Conservation (phyloP, 1,140 invertebrate genomes). For the Orussus abietinus region DNA sequence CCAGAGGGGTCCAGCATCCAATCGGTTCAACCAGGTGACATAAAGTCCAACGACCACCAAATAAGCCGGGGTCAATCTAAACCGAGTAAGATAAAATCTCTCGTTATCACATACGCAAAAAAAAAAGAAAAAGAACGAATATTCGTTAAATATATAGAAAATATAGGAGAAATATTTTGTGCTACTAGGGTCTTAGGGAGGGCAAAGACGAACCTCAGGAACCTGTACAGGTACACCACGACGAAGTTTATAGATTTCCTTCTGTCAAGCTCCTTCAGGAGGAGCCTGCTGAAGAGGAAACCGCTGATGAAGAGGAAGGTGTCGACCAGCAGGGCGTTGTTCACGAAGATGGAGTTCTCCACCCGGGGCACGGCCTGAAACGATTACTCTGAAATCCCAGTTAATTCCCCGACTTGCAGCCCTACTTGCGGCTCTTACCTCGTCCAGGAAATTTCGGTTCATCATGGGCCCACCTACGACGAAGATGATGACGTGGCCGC, state of each 20-base stretch:
- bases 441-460: slow-evolving; percentile 59
- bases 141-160: too few relatives aligned
- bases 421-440: slow-evolving; percentile 44
- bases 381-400: slow-evolving; percentile 7
- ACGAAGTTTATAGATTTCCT: slow-evolving; percentile 60
- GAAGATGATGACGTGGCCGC: slow-evolving; percentile 62
- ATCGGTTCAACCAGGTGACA: slow-evolving; percentile 63
- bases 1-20: slow-evolving; percentile 68
- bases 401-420: not conserved
- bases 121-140: too few relatives aligned
- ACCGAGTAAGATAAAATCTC: too few relatives aligned
- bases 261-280: slow-evolving; percentile 67
- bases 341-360: slow-evolving; percentile 57
- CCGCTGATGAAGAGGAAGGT: slow-evolving; percentile 69
- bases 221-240: slow-evolving; percentile 60
- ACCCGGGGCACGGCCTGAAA: slow-evolving; percentile 36
- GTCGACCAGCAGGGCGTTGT: slow-evolving; percentile 64
- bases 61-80: slow-evolving; percentile 71
- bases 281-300: slow-evolving; percentile 61
- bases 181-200: too few relatives aligned
- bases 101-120: too few relatives aligned
- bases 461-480: slow-evolving; percentile 62
- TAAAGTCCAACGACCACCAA: slow-evolving; percentile 65
- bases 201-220: too few relatives aligned
- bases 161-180: too few relatives aligned